A percentile compares a stretch with the other conserved stretches of the same genome.
Evolutionary conservation across 1,140 invertebrate species (phyloP).

Genomic region (Zaprionus camerounensis): DNA sequence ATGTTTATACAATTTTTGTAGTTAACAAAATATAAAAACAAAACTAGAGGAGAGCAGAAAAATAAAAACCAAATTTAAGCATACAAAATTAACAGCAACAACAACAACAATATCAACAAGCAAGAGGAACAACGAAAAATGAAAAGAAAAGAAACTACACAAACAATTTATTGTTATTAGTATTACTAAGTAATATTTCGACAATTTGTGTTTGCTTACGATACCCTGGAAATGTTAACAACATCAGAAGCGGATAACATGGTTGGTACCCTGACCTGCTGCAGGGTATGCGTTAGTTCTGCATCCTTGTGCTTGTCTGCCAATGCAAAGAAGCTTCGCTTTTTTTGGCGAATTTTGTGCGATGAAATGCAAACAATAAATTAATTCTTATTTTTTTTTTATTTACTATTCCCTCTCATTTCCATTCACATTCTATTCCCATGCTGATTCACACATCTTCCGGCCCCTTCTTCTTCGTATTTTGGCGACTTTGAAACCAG

Average conservation of each 20-base stretch:
- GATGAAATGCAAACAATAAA: constrained; percentile 55
- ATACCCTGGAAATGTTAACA: constrained; percentile 1
- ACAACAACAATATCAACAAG: constrained; percentile 12
- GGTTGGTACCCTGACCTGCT: too few relatives aligned
- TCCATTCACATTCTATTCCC: background rate
- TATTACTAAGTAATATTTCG: constrained; percentile 73
- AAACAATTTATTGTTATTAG: constrained; percentile 64
- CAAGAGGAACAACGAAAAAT: background rate
- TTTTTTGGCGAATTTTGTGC: constrained; percentile 17
- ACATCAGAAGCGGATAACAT: too few relatives aligned
- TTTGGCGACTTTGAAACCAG: too few relatives aligned
- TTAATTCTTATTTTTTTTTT: constrained; percentile 53
- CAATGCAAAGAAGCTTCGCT: too few relatives aligned
- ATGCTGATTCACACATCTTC: constrained; percentile 22
- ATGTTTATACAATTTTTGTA: constrained; percentile 58
- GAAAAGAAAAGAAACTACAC: constrained; percentile 29
- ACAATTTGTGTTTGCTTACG: constrained; percentile 34
- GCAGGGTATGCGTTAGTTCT: too few relatives aligned
- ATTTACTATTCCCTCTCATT: background rate
- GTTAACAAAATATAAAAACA: constrained; percentile 50
- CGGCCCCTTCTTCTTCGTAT: background rate
- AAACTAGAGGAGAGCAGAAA: constrained; percentile 10
- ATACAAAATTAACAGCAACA: constrained; percentile 2
- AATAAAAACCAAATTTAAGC: constrained; percentile 29
- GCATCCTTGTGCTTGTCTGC: too few relatives aligned